Percentiles rank a stretch among this genome's conserved stretches.
Evolutionary conservation across 2,113 vertebrate genomes (phyloP).

Genomic region (Fukomys damarensis): DNA sequence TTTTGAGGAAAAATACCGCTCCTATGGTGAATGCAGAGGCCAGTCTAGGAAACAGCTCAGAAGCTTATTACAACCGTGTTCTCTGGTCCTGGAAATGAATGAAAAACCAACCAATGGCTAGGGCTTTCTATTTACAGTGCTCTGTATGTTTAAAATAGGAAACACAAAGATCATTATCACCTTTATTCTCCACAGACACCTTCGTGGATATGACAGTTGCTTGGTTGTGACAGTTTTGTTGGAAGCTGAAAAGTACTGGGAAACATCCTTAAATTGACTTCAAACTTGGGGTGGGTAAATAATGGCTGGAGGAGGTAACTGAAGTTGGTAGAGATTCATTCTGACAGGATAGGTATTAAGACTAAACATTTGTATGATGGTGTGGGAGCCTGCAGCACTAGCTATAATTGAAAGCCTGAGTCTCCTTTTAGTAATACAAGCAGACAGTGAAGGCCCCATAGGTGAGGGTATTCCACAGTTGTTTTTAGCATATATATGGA

Average conservation of each 20-base stretch:
- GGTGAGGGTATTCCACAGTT: conserved; percentile 50
- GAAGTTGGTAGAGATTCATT: conserved; percentile 52
- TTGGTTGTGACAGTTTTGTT: conserved; percentile 57
- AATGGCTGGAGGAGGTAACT: not conserved
- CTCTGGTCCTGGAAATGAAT: not conserved
- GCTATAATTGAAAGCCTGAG: conserved; percentile 53
- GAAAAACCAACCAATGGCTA: not conserved
- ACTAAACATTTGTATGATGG: not conserved
- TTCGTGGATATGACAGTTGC: conserved; percentile 5
- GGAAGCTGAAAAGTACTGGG: conserved; percentile 22
- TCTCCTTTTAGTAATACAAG: conserved; percentile 51
- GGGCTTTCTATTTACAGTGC: not conserved
- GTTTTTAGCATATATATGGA: conserved; percentile 28
- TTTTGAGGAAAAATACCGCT: not conserved
- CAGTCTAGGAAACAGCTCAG: not conserved
- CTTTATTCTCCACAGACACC: conserved; percentile 16
- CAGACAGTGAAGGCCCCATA: not conserved
- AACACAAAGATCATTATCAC: not conserved
- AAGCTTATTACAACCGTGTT: not conserved
- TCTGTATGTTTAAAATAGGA: not conserved
- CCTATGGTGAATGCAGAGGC: not conserved
- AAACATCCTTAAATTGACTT: conserved; percentile 33
- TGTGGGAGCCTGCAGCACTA: not conserved
- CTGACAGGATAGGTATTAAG: conserved; percentile 61
- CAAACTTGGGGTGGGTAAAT: not conserved